A percentile compares a stretch with the other conserved stretches of the same genome.
Evolutionary conservation across 2,888 invertebrate species (phyloP).

Genomic region (Orthonychiurus folsomi): DNA sequence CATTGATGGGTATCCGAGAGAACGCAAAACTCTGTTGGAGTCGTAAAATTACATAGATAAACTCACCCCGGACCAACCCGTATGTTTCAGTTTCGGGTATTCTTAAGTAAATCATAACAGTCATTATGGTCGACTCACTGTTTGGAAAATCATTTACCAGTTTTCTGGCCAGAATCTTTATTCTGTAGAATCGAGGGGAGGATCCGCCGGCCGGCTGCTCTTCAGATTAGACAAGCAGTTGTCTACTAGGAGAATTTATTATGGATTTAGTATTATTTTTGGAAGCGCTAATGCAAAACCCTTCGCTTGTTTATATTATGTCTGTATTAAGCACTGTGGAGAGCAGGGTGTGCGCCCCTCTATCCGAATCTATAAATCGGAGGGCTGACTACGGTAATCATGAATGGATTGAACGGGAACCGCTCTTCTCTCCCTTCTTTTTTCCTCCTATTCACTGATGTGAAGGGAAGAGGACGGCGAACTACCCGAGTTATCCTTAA

Average conservation of each 20-base stretch:
- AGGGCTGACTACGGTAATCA: constrained; percentile 7
- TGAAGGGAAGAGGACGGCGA: background rate
- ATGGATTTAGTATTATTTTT: background rate
- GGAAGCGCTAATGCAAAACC: background rate
- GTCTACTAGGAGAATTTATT: background rate
- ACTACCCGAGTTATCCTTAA: too few relatives aligned
- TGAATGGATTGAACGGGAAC: too few relatives aligned
- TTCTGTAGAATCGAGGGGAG: background rate
- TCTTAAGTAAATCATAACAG: background rate
- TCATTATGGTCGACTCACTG: background rate
- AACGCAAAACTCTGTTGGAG: too few relatives aligned
- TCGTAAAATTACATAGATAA: too few relatives aligned
- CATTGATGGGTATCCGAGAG: too few relatives aligned
- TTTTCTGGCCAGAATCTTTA: background rate
- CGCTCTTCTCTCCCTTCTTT: background rate
- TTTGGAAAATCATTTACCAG: background rate
- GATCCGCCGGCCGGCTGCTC: too few relatives aligned
- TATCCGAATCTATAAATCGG: constrained; percentile 3
- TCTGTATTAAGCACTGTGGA: background rate
- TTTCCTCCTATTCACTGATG: background rate
- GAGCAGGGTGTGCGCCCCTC: background rate
- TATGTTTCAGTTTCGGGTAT: too few relatives aligned
- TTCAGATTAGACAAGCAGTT: too few relatives aligned
- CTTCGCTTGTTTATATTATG: background rate
- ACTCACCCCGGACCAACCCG: too few relatives aligned